phyloP scores from a whole-genome alignment of 2,113 vertebrate genomes.

The Brachypodius melanocephalos region DNA sequence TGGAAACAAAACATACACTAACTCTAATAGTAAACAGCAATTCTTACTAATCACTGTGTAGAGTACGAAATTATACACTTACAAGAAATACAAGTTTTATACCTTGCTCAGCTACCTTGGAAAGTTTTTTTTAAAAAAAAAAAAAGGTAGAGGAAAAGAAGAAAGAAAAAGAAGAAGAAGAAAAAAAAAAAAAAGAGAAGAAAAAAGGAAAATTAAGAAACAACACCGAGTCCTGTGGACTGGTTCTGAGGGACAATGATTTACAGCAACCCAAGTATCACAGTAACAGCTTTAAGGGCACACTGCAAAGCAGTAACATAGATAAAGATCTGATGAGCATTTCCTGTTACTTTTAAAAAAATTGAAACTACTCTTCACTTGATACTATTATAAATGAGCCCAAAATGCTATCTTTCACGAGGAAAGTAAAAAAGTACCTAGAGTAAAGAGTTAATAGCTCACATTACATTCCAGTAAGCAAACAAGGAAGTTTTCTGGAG shows the following conservation, averaged over 20 bases:
- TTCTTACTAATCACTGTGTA: background rate
- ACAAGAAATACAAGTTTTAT: background rate
- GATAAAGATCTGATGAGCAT: background rate
- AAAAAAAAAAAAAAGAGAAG: too few species aligned
- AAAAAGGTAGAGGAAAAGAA: accelerated
- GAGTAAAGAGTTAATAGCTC: background rate
- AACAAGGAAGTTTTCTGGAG: background rate
- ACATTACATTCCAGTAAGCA: background rate
- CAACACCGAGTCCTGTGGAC: background rate
- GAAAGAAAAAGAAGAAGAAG: accelerated
- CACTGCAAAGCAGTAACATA: background rate
- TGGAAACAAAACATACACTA: background rate
- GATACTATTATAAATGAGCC: background rate
- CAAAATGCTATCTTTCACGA: background rate
- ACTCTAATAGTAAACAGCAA: background rate
- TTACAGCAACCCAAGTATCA: background rate
- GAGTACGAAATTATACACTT: background rate
- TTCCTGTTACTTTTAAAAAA: background rate
- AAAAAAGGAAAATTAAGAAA: background rate
- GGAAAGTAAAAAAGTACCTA: background rate
- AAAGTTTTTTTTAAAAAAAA: background rate
- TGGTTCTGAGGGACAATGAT: background rate
- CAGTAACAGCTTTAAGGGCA: background rate
- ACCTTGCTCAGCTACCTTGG: background rate
- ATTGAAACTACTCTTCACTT: background rate